phyloP scores from a whole-genome alignment of 2,888 invertebrate genomes.

The Poecilus cupreus region DNA sequence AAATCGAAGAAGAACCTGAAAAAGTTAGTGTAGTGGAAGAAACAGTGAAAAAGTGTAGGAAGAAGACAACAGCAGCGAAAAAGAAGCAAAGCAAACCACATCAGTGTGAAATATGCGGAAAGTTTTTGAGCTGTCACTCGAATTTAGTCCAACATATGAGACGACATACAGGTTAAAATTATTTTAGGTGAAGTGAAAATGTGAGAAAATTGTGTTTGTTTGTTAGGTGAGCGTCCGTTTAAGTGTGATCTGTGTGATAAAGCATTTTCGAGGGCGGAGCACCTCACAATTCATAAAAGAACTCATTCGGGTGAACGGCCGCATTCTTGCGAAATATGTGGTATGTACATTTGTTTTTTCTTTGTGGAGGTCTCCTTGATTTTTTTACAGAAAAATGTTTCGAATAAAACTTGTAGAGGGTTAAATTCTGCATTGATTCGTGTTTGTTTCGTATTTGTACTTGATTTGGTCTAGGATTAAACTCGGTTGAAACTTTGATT shows the following conservation, averaged over 20 bases:
- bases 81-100: conserved; percentile 56
- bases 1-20: not conserved
- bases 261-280: conserved; percentile 65
- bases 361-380: not conserved
- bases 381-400: no score
- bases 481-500: no score
- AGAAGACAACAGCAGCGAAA: conserved; percentile 33
- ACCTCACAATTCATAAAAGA: conserved; percentile 66
- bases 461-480: no score
- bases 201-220: not conserved
- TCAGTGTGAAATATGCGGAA: conserved; percentile 66
- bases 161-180: conserved; percentile 63
- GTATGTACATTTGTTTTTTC: conserved; percentile 34
- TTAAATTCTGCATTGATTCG: no score
- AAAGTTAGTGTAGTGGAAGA: not conserved
- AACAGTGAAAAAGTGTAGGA: conserved; percentile 14
- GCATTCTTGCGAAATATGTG: conserved; percentile 60
- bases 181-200: not conserved
- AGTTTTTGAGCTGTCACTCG: conserved; percentile 64
- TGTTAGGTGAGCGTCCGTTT: conserved; percentile 64
- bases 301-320: conserved; percentile 66
- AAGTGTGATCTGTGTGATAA: conserved; percentile 66
- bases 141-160: conserved; percentile 65
- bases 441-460: no score
- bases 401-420: no score